These are phyloP conservation scores for Oscheius sp. DNA, from an alignment of 2,888 invertebrate species.

Conservation along the genomic window DNA sequence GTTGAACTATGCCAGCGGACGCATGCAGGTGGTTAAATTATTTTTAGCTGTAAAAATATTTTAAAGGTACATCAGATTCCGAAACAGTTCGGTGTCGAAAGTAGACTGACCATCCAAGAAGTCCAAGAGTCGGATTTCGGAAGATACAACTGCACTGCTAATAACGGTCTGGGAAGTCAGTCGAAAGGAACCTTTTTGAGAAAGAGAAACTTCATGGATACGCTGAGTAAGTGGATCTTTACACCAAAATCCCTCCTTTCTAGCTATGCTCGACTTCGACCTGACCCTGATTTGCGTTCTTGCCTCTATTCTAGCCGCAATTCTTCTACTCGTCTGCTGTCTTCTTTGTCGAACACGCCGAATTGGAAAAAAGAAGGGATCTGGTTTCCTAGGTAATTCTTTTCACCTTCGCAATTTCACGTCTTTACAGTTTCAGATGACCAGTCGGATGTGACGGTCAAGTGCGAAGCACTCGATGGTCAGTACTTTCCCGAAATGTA, in stretches of 20 bases:
- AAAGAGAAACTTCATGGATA: slow-evolving; percentile 48
- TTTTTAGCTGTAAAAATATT: background rate
- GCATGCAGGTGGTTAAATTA: slow-evolving; percentile 55
- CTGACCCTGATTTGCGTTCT: slow-evolving; percentile 42
- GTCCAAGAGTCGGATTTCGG: slow-evolving; percentile 68
- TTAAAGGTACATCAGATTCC: slow-evolving; percentile 62
- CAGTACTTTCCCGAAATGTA: slow-evolving; percentile 70
- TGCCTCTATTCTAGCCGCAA: slow-evolving; percentile 42
- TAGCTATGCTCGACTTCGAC: slow-evolving; percentile 40
- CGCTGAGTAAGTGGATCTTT: slow-evolving; percentile 40
- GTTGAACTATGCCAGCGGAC: slow-evolving; percentile 60
- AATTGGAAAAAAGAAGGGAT: slow-evolving; percentile 44
- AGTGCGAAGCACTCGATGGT: slow-evolving; percentile 70
- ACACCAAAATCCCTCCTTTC: slow-evolving; percentile 17
- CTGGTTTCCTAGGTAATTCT: slow-evolving; percentile 51
- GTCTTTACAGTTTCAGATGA: slow-evolving; percentile 54
- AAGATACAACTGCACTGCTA: slow-evolving; percentile 72
- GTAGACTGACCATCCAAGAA: slow-evolving; percentile 64
- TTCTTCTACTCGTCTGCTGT: slow-evolving; percentile 47
- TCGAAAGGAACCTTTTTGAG: slow-evolving; percentile 43
- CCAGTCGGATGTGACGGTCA: slow-evolving; percentile 71
- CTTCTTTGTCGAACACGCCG: slow-evolving; percentile 46
- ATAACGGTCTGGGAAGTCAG: slow-evolving; percentile 67
- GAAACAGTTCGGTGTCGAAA: slow-evolving; percentile 65
- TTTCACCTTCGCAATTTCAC: background rate